Conservation (phyloP, 2,113 vertebrate species). For the Macquaria ambigua region DNA sequence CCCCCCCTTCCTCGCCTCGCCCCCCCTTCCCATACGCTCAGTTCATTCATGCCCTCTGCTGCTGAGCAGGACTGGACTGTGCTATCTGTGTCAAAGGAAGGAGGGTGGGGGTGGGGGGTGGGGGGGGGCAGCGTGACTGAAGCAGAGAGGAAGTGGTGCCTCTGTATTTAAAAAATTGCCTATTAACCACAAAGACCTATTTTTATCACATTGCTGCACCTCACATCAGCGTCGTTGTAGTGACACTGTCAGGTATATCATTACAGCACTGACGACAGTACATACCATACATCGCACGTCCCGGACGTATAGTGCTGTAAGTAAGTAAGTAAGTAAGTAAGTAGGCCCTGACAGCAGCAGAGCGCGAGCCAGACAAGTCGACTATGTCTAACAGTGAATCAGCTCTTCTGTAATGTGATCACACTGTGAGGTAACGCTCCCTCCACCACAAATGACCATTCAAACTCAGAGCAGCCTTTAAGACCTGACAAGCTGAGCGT, state of each 20-base stretch:
- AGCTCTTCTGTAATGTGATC: conserved; percentile 53
- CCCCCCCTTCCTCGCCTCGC: not conserved
- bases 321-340: not conserved
- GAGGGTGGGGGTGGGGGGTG: not conserved
- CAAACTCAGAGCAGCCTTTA: not conserved
- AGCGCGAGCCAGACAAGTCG: not conserved
- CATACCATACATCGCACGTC: not conserved
- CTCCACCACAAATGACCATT: conserved; percentile 23
- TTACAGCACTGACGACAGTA: not conserved
- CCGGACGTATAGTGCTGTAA: not conserved
- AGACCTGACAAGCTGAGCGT: not conserved
- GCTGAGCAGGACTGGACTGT: conserved; percentile 52
- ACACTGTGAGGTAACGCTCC: conserved; percentile 39
- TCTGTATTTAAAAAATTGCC: conserved; percentile 8
- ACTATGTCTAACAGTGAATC: conserved; percentile 61
- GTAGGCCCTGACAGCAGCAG: not conserved
- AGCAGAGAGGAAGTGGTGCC: conserved; percentile 47
- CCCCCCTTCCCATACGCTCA: conserved; percentile 38
- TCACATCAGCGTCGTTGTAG: not conserved
- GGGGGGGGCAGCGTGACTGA: conserved; percentile 26
- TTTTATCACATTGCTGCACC: conserved; percentile 31
- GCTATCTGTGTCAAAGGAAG: conserved; percentile 55
- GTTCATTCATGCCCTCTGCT: conserved; percentile 76
- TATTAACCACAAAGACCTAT: conserved; percentile 41
- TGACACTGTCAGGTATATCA: not conserved